Percentiles rank a stretch among this genome's conserved stretches.
phyloP scores from a whole-genome alignment of 2,797 vertebrate genomes.

The Sebastolobus alascanus region DNA sequence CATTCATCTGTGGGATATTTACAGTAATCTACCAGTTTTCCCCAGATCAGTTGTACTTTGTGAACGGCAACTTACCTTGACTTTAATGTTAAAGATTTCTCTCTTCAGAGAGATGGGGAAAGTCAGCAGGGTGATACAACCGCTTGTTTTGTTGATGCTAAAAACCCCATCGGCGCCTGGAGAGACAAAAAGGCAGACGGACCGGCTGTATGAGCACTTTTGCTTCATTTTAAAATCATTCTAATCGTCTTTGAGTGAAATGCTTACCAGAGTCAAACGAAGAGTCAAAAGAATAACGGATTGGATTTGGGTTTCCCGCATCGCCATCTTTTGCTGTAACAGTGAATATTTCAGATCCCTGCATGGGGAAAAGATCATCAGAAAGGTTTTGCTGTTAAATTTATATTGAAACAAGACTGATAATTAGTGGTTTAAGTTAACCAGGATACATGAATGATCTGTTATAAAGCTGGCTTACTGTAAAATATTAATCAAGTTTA shows the following conservation, averaged over 20 bases:
- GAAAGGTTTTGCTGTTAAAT: not conserved
- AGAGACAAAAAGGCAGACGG: constrained; percentile 1
- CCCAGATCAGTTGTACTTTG: not conserved
- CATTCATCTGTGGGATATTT: not conserved
- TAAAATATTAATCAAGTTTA: not conserved
- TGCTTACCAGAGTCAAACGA: constrained; percentile 89
- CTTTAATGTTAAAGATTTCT: constrained; percentile 93
- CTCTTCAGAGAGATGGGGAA: constrained; percentile 88
- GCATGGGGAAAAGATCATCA: constrained; percentile 11
- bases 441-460: not conserved
- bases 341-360: constrained; percentile 95
- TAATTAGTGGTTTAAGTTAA: not conserved
- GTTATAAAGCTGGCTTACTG: not conserved
- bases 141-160: constrained; percentile 89
- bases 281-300: constrained; percentile 89
- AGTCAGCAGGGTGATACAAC: constrained; percentile 89
- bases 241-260: not conserved
- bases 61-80: constrained; percentile 86
- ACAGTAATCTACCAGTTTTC: not conserved
- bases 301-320: constrained; percentile 89
- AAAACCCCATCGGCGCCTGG: constrained; percentile 92
- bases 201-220: not conserved
- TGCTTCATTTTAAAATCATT: not conserved
- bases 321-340: constrained; percentile 95
- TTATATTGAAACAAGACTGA: not conserved